Evolutionary conservation across 2,797 vertebrate genomes (phyloP), one percentile per base, ranked within the genome.

Genomic region (Darevskia nairensis): DNA sequence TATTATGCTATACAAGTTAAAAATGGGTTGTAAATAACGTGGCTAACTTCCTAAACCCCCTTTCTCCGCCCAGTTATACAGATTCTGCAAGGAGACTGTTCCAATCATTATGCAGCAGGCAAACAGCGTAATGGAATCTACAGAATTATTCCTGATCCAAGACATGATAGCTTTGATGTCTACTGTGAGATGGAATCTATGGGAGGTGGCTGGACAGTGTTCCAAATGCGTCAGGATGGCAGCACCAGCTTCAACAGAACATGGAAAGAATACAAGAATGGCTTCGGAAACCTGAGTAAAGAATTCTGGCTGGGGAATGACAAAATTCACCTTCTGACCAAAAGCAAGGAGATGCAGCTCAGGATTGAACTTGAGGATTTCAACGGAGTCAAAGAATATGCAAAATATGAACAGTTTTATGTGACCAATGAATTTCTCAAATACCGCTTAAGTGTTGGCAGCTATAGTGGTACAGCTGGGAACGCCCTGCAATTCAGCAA

Each of bases 291-390:
- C 91, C 95, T 97, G 84, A 97, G 96, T 88, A 96, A 97, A 7
- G 98, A 99, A 92, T 99, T 99, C 95, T 99, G 99, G 99, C 94
- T 99, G 82, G 99, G 99, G 69, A 99, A 99, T 6, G 99, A 99
- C 94, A 98, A 97, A 92, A 98, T 99, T 87, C 98, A 99, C 93
- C 96, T 98, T 89, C 96, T 99, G 95, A 98, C 98, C 86, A 99
- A 98, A 94, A 96, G 97, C 95, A 98, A 97, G 91, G 98, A 99
- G 81, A 99, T 98, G 98, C 92, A 97, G 80, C 95, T 99, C 88
- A 98, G 98, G 59, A 97, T 99, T 29, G 99, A 99, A 93, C 97
- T 99, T 2, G 98, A 99, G 94, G 99, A 99, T 93, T 98, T 98
- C 81, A 96, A 98, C 3, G 98, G 97, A 1, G 95, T 98, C 81